Evolutionary conservation across 2,797 vertebrate genomes (phyloP), one percentile per base, ranked within the genome.

Genomic region (Crenuchus spilurus): DNA sequence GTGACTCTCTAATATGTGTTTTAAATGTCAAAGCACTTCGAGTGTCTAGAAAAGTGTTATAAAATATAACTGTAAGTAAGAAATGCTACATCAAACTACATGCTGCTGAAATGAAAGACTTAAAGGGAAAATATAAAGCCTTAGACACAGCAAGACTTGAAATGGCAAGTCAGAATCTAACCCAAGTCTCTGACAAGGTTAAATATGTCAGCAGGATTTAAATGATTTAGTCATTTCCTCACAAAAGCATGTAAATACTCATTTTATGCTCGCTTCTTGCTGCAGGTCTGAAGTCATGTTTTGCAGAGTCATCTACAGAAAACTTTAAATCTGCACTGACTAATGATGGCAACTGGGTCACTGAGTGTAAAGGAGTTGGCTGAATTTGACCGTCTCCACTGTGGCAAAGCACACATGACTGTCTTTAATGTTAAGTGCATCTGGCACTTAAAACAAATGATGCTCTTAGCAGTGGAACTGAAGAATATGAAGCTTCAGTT

Each of bases 361-460:
- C 62, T 76, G 41, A 69, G 54, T 80, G 78, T 63, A 66, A 75
- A 71, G 72, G 73, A n/a, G 35, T 68, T 76, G 58, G 74, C 65
- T 84, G 72, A 80, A 83, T 68, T 74, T 79, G 64, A 74, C 79
- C 82, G 84, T 68, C 75, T 75, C 58, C 64, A 64, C 78, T 62
- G 80, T 72, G 84, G 80, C 82, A 77, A 84, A 72, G 81, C 44
- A 62, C 84, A 79, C 81, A 65, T 26, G 39, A 80, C 73, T 80
- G 67, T 76, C 79, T 54, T 68, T 82, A 84, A 87, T 85, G 84
- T 87, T 84, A 89, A 89, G 81, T 80, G 79, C 81, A 75, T 84
- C 76, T 84, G 86, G 86, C 87, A 76, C 84, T 74, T 58, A 42
- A 84, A 83, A 90, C 84, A 89, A 89, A 90, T 81, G 72, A 82